Evolutionary conservation across 2,888 invertebrate species (phyloP), one percentile per base, ranked within the genome.

Genomic region (Danaus chrysippus): DNA sequence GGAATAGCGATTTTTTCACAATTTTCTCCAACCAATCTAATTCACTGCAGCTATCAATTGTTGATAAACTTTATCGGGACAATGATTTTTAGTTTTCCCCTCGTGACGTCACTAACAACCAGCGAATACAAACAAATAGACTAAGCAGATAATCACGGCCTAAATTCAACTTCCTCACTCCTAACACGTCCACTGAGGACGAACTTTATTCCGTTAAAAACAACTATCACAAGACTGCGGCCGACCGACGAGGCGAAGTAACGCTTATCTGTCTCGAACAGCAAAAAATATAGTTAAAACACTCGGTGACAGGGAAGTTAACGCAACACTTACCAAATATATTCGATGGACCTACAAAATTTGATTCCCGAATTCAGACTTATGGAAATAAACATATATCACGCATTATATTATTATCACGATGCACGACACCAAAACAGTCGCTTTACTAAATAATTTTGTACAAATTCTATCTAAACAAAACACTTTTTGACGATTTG

Each of bases 401-500:
- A 84, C 85, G 84, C 83, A 87, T 86, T 84, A 84, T 84, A 83
- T 71, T 81, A 73, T 69, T 82, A 79, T 76, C 79, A 82, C 82
- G 75, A 77, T 75, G 74, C 84, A 86, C 83, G 78, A 79, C 83
- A 86, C 82, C 68, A 75, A 78, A 79, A 75, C 79, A 82, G 81
- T 78, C 67, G 73, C 70, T 76, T 82, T 81, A 88, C 86, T 86
- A 65, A 72, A 76, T 67, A 89, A 87, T 88, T 90, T 89, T 82
- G 84, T 79, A 80, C 74, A 81, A 81, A 77, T 79, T 74, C 75
- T 73, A 77, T 81, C 81, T 83, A 86, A 84, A 86, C 85, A 87
- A 86, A 84, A 87, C 82, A 85, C 79, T 86, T 83, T 82, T 82
- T 81, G 84, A 86, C 82, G 84, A 89, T 83, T 86, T 88, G 89